Conservation (phyloP, 2,888 invertebrate genomes). For the Thyatira batis region DNA sequence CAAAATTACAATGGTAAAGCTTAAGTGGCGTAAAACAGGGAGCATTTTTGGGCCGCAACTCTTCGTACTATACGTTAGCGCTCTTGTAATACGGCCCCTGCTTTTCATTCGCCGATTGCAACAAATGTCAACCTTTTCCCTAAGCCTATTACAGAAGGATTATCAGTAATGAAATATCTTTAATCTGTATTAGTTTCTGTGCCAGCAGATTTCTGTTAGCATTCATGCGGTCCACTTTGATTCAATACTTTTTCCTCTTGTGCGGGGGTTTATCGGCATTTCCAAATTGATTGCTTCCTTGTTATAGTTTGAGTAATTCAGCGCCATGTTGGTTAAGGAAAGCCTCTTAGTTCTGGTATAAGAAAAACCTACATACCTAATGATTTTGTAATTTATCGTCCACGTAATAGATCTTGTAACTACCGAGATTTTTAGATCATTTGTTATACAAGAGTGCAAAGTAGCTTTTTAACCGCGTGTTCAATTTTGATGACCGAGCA, state of each 20-base stretch:
- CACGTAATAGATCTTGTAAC: no score
- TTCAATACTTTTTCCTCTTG: slow-evolving; percentile 41
- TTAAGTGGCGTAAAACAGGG: slow-evolving; percentile 35
- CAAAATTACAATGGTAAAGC: slow-evolving; percentile 7
- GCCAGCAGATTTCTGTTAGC: slow-evolving; percentile 35
- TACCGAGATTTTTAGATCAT: no score
- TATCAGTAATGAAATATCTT: slow-evolving; percentile 80
- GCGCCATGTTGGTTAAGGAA: slow-evolving; percentile 7
- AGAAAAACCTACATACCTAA: no score
- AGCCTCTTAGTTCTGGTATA: slow-evolving; percentile 1
- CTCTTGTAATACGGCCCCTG: neutral
- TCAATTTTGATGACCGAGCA: no score
- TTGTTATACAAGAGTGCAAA: no score
- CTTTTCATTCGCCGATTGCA: slow-evolving; percentile 31
- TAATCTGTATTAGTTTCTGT: slow-evolving; percentile 72
- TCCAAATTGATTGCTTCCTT: slow-evolving; percentile 32
- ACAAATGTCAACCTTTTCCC: slow-evolving; percentile 71
- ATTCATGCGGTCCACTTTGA: slow-evolving; percentile 28
- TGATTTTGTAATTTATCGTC: no score
- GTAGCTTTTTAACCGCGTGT: no score
- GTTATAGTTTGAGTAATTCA: slow-evolving; percentile 17
- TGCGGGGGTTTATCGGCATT: slow-evolving; percentile 9
- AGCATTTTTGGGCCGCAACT: slow-evolving; percentile 26
- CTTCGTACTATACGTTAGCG: slow-evolving; percentile 25
- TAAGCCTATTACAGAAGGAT: slow-evolving; percentile 77